Evolutionary conservation across 2,797 vertebrate genomes (phyloP), one percentile per base, ranked within the genome.

Genomic region (Xenopus petersii): DNA sequence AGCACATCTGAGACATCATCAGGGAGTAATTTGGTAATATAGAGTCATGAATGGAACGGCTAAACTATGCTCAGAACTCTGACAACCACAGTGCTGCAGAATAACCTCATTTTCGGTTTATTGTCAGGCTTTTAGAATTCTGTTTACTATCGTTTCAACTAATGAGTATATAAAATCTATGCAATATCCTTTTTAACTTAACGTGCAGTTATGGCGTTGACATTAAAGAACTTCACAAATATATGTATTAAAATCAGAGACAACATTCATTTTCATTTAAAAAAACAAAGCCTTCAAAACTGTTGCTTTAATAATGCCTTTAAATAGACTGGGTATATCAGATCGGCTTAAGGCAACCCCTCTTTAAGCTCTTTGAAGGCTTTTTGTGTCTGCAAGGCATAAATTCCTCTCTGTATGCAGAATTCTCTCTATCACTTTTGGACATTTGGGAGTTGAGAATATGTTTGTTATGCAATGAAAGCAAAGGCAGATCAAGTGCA

Each of bases 1-100:
- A 91, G 89, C 88, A 86, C 85, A 77, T 85, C 87, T 87, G 87
- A 82, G 84, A 64, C 83, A 85, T 74, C 85, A 84, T 78, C 82
- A 79, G 85, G 86, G 86, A 81, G 82, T 66, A 88, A 76, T 87
- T 81, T 73, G 87, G 65, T 79, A 72, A 54, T 82, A 33, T 70
- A 82, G 84, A 89, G 88, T 86, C 86, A 84, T 77, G 86, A 86
- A 81, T 83, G 64, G 80, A 83, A 88, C 85, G 84, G 82, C 85
- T 81, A 61, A 87, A 83, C 85, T 88, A 88, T 80, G 85, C 84
- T 83, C 83, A 89, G 87, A 89, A 89, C 86, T 83, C 86, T 83
- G 84, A 82, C 85, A 85, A 88, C 79, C 63, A 83, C 87, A 82
- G 70, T 74, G 81, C 75, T 82, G 83, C 82, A 76, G 69, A 82